phyloP scores from a whole-genome alignment of 1,140 invertebrate species.

The Hypsibius dujardini region DNA sequence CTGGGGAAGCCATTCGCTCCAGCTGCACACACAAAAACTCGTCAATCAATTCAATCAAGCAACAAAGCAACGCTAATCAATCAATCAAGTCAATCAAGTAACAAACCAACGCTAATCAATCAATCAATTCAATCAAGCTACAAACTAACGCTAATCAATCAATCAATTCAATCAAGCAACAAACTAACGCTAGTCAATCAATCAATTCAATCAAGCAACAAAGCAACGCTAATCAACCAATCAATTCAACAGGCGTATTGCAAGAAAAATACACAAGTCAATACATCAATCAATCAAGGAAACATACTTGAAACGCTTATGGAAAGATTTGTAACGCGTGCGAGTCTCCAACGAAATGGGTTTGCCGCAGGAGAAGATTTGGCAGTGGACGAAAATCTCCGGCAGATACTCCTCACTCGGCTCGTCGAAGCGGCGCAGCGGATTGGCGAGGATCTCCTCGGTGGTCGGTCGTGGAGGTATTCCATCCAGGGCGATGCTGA shows the following conservation, averaged over 20 bases:
- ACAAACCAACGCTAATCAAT: too few species aligned
- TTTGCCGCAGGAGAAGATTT: conserved; percentile 64
- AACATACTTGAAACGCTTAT: conserved; percentile 70
- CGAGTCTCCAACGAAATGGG: conserved; percentile 67
- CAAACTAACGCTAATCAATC: too few species aligned
- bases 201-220: too few species aligned
- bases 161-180: too few species aligned
- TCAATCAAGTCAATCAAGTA: too few species aligned
- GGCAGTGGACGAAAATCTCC: conserved; percentile 67
- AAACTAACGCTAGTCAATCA: too few species aligned
- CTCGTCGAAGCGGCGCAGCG: conserved; percentile 74
- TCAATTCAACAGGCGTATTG: too few species aligned
- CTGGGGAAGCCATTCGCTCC: conserved; percentile 92
- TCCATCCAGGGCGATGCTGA: conserved; percentile 80
- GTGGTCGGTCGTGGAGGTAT: conserved; percentile 63
- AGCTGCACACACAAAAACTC: too few species aligned
- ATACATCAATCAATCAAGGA: conserved; percentile 22
- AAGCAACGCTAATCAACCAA: too few species aligned
- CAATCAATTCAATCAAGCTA: too few species aligned
- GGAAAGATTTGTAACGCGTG: conserved; percentile 82
- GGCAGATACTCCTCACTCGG: conserved; percentile 57
- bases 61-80: too few species aligned
- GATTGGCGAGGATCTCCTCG: conserved; percentile 65
- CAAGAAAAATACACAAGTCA: conserved; percentile 19
- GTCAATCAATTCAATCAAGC: too few species aligned